phyloP scores from a whole-genome alignment of 2,888 invertebrate genomes.

The Gastrophysa polygoni region DNA sequence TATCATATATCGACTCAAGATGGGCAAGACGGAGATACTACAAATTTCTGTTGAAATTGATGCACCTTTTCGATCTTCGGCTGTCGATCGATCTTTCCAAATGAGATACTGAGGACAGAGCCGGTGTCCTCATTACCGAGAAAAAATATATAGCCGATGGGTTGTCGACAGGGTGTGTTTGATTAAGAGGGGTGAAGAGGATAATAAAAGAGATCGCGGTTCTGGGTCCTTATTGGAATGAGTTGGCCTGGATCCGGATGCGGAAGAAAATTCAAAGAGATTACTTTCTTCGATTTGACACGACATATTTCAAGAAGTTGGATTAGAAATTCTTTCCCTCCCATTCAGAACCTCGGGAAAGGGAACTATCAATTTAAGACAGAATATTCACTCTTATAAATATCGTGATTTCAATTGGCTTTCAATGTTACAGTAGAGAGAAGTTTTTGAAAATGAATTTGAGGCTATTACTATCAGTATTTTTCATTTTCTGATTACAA shows the following conservation, averaged over 20 bases:
- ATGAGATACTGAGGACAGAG: not conserved
- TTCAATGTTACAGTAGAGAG: too few species aligned
- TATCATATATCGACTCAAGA: too few species aligned
- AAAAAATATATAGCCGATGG: not conserved
- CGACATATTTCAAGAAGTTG: not conserved
- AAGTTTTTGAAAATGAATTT: too few species aligned
- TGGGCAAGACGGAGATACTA: too few species aligned
- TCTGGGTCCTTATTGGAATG: not conserved
- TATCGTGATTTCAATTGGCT: too few species aligned
- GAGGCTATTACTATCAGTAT: too few species aligned
- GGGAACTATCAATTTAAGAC: too few species aligned
- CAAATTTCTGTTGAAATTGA: too few species aligned
- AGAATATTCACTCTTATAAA: too few species aligned
- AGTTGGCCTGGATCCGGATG: not conserved
- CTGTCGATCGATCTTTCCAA: not conserved
- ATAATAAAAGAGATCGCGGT: not conserved
- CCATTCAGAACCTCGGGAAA: not conserved
- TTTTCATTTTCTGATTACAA: too few species aligned
- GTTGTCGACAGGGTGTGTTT: not conserved
- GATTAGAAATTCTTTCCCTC: not conserved
- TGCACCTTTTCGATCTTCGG: too few species aligned
- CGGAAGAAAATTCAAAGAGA: not conserved
- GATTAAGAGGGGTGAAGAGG: not conserved
- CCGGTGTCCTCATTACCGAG: not conserved
- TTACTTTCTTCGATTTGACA: not conserved